Evolutionary conservation across 2,888 invertebrate genomes (phyloP), one percentile per base, ranked within the genome.

Genomic region (Hirtodrosophila cameraria): DNA sequence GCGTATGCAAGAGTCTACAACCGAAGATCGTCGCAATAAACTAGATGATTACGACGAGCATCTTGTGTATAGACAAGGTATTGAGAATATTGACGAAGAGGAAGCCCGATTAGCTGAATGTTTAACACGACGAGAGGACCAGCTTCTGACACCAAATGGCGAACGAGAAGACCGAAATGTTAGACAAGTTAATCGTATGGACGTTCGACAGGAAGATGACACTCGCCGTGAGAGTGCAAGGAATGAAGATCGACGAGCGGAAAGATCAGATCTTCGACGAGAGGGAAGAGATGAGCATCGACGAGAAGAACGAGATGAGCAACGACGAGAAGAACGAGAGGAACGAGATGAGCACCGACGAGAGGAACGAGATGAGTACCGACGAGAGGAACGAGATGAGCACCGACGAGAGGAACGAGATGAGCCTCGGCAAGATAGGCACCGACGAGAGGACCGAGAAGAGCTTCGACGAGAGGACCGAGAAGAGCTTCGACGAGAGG

Each of bases 21-120:
- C 12, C 11, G 39, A 64, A 45, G 48, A 52, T 13, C 61, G 59
- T 8, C 30, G 13, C 9, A 25, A 1, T 12, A 28, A 48, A 4
- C 13, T 63, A n/a, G 82, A 84, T 3, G 68, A 81, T 3, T 80
- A 84, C 49, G 75, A 80, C 43, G 79, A 84, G 55, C 85, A 68
- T 25, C 55, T 84, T 28, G 71, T 81, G 9, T 78, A 84, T 30
- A 81, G 79, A 85, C 85, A 84, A 49, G n/a, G 2, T 11, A 2
- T 11, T n/a, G 50, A 27, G 8, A 23, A 30, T n/a, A n/a, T n/a
- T n/a, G n/a, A n/a, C n/a, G n/a, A n/a, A n/a, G n/a, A n/a, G n/a
- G n/a, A n/a, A n/a, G n/a, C n/a, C n/a, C n/a, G n/a, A n/a, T n/a
- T n/a, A n/a, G n/a, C n/a, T n/a, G 12, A 46, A 18, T 11, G 28